Evolutionary conservation across 2,113 vertebrate genomes (phyloP).

Genomic region (Cettia cetti): DNA sequence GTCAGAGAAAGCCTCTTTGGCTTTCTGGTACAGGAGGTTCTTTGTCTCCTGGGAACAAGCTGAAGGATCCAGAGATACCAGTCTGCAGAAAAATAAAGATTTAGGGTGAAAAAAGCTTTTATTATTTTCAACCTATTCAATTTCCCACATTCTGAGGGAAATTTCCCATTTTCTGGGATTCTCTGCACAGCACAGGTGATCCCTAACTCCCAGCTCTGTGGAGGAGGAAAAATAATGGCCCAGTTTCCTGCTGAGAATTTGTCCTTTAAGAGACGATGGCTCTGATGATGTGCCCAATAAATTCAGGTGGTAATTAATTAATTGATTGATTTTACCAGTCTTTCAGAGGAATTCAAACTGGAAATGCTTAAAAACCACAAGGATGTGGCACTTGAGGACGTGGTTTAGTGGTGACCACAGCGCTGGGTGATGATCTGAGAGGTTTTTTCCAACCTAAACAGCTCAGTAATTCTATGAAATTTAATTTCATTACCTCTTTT

Average conservation of each 20-base stretch:
- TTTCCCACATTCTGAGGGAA: background rate
- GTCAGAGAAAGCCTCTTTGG: constrained; percentile 64
- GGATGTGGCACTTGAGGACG: background rate
- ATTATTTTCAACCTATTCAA: background rate
- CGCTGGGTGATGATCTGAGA: background rate
- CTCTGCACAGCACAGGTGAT: background rate
- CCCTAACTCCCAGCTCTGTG: background rate
- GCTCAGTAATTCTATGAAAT: background rate
- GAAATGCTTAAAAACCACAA: background rate
- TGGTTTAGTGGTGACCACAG: background rate
- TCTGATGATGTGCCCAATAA: background rate
- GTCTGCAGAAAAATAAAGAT: constrained; percentile 53
- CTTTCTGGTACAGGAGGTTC: constrained; percentile 69
- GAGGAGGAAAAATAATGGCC: background rate
- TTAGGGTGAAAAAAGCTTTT: background rate
- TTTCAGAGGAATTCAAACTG: background rate
- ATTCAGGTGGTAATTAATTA: background rate
- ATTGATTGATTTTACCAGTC: background rate
- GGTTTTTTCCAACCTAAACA: background rate
- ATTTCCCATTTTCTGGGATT: background rate
- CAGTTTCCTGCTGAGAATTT: background rate
- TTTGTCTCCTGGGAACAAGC: constrained; percentile 69
- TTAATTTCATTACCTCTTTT: background rate
- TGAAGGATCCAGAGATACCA: constrained; percentile 34
- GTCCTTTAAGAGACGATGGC: background rate